phyloP scores from a whole-genome alignment of 2,113 vertebrate species.

The Cyphomyrus discorhynchus region DNA sequence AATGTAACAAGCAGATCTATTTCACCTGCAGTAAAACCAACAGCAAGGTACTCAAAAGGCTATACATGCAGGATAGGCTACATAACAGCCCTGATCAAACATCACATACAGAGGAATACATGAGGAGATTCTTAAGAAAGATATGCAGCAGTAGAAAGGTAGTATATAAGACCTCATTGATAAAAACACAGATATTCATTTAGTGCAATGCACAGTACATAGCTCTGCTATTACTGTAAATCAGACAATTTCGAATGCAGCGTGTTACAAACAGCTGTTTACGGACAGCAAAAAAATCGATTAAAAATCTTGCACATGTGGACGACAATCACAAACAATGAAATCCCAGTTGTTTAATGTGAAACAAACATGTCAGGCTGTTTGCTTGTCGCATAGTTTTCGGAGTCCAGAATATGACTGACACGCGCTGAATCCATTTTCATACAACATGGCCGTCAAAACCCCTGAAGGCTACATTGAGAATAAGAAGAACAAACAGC shows the following conservation, averaged over 20 bases:
- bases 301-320: neutral
- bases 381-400: neutral
- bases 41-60: neutral
- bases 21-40: conserved; percentile 1
- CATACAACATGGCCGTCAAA: neutral
- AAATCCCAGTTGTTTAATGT: neutral
- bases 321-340: neutral
- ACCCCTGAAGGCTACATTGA: neutral
- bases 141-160: neutral
- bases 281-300: neutral
- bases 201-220: neutral
- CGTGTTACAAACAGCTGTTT: neutral
- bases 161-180: neutral
- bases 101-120: neutral
- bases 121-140: neutral
- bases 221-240: neutral
- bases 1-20: neutral
- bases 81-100: neutral
- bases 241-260: neutral
- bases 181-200: neutral
- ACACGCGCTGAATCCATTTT: neutral
- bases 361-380: neutral
- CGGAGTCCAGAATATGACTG: neutral
- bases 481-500: neutral
- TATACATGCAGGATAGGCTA: neutral